Evolutionary conservation across 92 coral and sea anemone genomes (phyloP), one percentile per base, ranked within the genome.

Genomic region (Epizoanthus ramosus): DNA sequence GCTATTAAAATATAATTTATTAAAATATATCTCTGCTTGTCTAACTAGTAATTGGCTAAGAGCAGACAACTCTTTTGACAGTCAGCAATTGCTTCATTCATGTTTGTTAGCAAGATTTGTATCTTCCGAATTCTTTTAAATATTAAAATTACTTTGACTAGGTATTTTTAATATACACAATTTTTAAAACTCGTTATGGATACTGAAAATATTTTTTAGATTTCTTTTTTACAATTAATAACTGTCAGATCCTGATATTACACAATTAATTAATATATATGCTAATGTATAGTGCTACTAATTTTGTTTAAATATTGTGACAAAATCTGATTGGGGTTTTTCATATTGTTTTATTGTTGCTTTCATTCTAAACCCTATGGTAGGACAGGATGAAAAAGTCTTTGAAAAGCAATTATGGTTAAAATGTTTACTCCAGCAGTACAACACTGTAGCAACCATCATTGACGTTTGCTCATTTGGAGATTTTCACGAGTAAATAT

Each of bases 281-380:
- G n/a, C n/a, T n/a, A n/a, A n/a, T 37, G 43, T 6, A 37, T 37
- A 3, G 43, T 3, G 43, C 43, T 37, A 37, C 43, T 14, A 6
- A 33, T 66, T 14, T 31, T 66, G 45, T 64, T 64, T 64, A 64
- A 7, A 9, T 8, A 24, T 64, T 15, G 6, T 15, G 35, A 14
- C 22, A 31, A 28, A 33, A 23, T 33, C 25, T 4, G 21, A 66
- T 33, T 66, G 71, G 71, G n/a, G n/a, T n/a, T 66, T 9, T 66
- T 66, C 43, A 28, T 14, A 66, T 3, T 16, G 33, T 33, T 47
- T 47, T 47, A 12, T 15, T 47, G 12, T 13, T 75, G 53, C 35
- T 75, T 75, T 75, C 53, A 18, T 59, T 75, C 33, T 28, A 8
- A n/a, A 39, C 57, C 81, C 81, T 57, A 75, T 75, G 33, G 58